Evolutionary conservation across 2,888 invertebrate species (phyloP).

Genomic region (Acleris sparsana): DNA sequence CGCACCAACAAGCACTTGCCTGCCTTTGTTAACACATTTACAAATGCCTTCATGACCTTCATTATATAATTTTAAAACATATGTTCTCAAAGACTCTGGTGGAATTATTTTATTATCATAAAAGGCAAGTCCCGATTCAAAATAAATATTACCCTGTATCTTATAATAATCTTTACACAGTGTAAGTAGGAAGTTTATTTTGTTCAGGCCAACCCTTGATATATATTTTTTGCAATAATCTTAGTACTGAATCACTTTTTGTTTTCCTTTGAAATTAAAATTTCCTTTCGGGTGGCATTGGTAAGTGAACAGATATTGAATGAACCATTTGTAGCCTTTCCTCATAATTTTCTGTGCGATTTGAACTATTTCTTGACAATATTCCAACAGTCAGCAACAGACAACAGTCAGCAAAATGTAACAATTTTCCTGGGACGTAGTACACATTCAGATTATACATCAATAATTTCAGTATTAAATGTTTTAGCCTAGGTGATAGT

Average conservation of each 20-base stretch:
- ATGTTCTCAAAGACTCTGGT: no score
- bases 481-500: constrained; percentile 5
- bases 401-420: constrained; percentile 26
- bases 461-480: background rate
- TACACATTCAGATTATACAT: constrained; percentile 16
- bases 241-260: background rate
- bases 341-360: constrained; percentile 8
- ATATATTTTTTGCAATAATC: constrained; percentile 2
- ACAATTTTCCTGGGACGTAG: constrained; percentile 18
- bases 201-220: constrained; percentile 9
- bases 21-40: no score
- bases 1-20: no score
- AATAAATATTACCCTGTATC: no score
- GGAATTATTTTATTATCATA: no score
- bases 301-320: constrained; percentile 26
- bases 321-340: constrained; percentile 30
- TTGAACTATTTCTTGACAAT: constrained; percentile 12
- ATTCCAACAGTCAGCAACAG: no score
- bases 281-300: constrained; percentile 34
- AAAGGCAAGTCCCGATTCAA: no score
- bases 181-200: background rate
- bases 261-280: constrained; percentile 17
- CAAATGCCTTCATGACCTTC: no score
- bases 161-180: constrained; percentile 2
- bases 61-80: no score